phyloP scores from a whole-genome alignment of 2,797 vertebrate species.

The Semaprochilodus insignis region DNA sequence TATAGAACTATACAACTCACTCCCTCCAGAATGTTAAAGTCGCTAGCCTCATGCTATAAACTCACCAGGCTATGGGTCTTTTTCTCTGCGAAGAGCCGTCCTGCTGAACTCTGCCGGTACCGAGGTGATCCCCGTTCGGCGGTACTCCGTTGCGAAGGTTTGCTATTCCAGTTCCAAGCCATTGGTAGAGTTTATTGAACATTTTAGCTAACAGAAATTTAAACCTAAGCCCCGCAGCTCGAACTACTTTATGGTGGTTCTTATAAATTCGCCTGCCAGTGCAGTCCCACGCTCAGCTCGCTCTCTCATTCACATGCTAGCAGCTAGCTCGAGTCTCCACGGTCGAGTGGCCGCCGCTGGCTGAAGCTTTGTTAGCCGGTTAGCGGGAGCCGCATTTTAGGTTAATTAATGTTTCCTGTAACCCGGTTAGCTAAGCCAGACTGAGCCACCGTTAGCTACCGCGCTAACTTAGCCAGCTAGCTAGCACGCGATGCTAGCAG shows the following conservation, averaged over 20 bases:
- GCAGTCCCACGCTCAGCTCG: slow-evolving; percentile 53
- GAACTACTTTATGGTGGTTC: slow-evolving; percentile 47
- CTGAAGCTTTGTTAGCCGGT: slow-evolving; percentile 40
- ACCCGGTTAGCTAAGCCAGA: slow-evolving; percentile 53
- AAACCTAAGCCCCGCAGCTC: slow-evolving; percentile 43
- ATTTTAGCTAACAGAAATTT: slow-evolving; percentile 60
- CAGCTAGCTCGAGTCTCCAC: not conserved
- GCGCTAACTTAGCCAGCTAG: slow-evolving; percentile 59
- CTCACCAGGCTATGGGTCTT: slow-evolving; percentile 58
- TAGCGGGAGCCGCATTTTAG: slow-evolving; percentile 25
- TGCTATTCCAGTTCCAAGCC: slow-evolving; percentile 78
- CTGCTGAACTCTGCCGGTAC: slow-evolving; percentile 23
- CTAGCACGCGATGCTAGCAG: slow-evolving; percentile 64
- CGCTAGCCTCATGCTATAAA: not conserved
- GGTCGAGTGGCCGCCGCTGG: not conserved
- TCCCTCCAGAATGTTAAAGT: too few relatives aligned
- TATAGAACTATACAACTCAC: too few relatives aligned
- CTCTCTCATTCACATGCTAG: slow-evolving; percentile 66
- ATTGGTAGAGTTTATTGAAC: slow-evolving; percentile 84
- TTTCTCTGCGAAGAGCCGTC: slow-evolving; percentile 55
- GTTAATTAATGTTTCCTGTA: slow-evolving; percentile 52
- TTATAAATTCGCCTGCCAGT: slow-evolving; percentile 59
- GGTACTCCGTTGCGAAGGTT: slow-evolving; percentile 77
- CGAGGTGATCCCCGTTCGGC: slow-evolving; percentile 57
- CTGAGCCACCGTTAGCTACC: slow-evolving; percentile 57